A percentile compares a stretch with the other conserved stretches of the same genome.
phyloP scores from a whole-genome alignment of 2,797 vertebrate species.

The Manis pentadactyla region DNA sequence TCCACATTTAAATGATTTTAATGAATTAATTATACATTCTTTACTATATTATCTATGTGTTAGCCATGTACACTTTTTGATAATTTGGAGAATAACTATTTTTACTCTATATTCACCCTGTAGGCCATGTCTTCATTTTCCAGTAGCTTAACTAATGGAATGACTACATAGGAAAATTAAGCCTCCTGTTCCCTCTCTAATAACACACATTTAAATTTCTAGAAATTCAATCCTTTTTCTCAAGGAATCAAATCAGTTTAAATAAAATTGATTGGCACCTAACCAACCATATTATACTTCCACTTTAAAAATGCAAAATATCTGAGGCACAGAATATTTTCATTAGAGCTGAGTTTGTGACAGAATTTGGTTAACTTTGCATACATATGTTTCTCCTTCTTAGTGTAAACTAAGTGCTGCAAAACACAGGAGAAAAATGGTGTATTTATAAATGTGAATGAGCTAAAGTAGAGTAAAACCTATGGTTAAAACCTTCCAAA shows the following conservation, averaged over 20 bases:
- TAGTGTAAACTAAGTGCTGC: conserved; percentile 34
- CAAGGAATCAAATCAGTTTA: conserved; percentile 48
- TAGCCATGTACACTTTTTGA: background rate
- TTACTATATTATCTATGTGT: background rate
- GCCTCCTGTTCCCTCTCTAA: background rate
- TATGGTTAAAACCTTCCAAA: conserved; percentile 47
- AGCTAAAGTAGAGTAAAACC: conserved; percentile 4
- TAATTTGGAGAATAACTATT: background rate
- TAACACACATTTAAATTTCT: conserved; percentile 50
- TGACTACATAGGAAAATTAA: background rate
- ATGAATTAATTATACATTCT: background rate
- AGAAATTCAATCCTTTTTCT: background rate
- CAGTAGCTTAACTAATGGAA: background rate
- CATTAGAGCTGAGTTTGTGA: conserved; percentile 38
- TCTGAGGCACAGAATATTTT: conserved; percentile 38
- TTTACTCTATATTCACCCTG: background rate
- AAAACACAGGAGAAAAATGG: conserved; percentile 42
- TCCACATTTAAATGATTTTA: background rate
- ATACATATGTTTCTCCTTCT: conserved; percentile 51
- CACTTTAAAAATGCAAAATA: conserved; percentile 23
- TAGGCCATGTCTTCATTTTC: background rate
- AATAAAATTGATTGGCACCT: conserved; percentile 33
- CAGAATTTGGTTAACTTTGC: conserved; percentile 31
- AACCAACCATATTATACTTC: conserved; percentile 1
- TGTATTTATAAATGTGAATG: conserved; percentile 43